Percentiles rank a stretch among this genome's conserved stretches.
These are phyloP conservation scores for Sebastiscus tertius DNA, from an alignment of 2,797 vertebrate genomes.

Conservation along the genomic window DNA sequence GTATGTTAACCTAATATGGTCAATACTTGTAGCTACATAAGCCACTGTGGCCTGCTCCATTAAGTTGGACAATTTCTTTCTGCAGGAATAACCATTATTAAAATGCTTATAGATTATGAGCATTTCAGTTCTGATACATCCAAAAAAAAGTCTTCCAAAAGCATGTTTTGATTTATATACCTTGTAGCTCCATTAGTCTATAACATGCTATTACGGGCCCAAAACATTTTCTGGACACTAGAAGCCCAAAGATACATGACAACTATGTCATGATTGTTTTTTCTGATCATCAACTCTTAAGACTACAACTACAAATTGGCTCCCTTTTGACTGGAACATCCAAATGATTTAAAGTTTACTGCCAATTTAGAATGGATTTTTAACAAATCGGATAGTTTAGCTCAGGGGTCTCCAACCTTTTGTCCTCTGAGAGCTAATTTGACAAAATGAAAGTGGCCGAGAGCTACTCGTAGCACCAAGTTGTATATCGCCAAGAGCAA, in stretches of 20 bases:
- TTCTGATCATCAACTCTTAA: not conserved
- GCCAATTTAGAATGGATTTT: not conserved
- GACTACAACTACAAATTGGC: not conserved
- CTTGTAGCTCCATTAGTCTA: not conserved
- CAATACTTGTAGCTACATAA: not conserved
- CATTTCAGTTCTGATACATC: not conserved
- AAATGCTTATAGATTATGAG: not conserved
- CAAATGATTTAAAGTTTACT: not conserved
- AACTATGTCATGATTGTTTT: not conserved
- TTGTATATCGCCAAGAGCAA: too few species aligned
- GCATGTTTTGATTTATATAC: not conserved
- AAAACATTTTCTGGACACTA: not conserved
- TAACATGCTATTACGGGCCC: not conserved
- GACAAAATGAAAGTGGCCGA: too few species aligned
- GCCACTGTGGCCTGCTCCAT: not conserved
- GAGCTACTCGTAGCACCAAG: too few species aligned
- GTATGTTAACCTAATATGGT: not conserved
- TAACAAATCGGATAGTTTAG: not conserved
- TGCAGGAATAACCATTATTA: not conserved
- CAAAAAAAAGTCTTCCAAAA: not conserved
- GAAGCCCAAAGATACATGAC: not conserved
- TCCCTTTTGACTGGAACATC: not conserved
- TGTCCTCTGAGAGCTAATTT: too few species aligned
- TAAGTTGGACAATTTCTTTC: not conserved
- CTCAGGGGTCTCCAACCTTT: too few species aligned